Conservation (phyloP, 2,888 invertebrate species). For the Uloborus plumipes region DNA sequence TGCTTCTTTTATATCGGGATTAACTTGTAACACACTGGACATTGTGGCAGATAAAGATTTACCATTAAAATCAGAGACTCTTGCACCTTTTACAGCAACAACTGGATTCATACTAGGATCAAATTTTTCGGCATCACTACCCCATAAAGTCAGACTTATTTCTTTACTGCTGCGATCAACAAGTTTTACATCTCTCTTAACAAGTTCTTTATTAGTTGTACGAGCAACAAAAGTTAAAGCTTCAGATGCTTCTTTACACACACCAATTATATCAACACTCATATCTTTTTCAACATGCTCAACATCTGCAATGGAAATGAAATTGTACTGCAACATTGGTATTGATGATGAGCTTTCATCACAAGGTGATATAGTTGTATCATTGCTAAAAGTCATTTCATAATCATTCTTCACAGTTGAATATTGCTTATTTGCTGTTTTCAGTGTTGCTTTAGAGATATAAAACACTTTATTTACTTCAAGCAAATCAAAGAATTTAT, state of each 20-base stretch:
- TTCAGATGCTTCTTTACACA: slow-evolving; percentile 83
- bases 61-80: slow-evolving; percentile 87
- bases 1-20: slow-evolving; percentile 91
- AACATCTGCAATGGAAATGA: slow-evolving; percentile 82
- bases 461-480: slow-evolving; percentile 85
- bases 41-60: slow-evolving; percentile 69
- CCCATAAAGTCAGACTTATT: slow-evolving; percentile 91
- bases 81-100: slow-evolving; percentile 86
- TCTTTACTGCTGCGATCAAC: slow-evolving; percentile 87
- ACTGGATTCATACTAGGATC: slow-evolving; percentile 83
- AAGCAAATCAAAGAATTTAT: slow-evolving; percentile 89
- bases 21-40: slow-evolving; percentile 77
- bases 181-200: slow-evolving; percentile 88
- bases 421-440: slow-evolving; percentile 93
- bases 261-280: slow-evolving; percentile 87
- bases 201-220: slow-evolving; percentile 84
- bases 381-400: slow-evolving; percentile 89
- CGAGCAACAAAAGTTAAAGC: slow-evolving; percentile 80
- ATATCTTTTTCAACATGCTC: slow-evolving; percentile 78
- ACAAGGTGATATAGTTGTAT: slow-evolving; percentile 77
- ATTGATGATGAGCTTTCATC: slow-evolving; percentile 74
- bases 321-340: slow-evolving; percentile 84
- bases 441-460: slow-evolving; percentile 86
- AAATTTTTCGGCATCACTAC: slow-evolving; percentile 85
- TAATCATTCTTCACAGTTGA: slow-evolving; percentile 90